phyloP scores from a whole-genome alignment of 2,888 invertebrate species.

The Caenorhabditis doughertyi region DNA sequence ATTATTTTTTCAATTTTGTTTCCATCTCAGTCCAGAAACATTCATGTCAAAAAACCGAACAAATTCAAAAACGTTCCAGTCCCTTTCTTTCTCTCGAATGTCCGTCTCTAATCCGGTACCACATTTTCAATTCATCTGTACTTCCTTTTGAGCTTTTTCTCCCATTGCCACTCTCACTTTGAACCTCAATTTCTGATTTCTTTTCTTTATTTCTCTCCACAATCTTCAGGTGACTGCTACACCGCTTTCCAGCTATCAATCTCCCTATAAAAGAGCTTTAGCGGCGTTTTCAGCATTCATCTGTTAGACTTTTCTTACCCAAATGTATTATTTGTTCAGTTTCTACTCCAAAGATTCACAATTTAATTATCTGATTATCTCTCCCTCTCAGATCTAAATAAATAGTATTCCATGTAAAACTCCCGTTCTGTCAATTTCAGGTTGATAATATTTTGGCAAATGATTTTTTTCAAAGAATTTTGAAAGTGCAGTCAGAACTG shows the following conservation, averaged over 20 bases:
- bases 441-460: no score
- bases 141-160: slow-evolving; percentile 16
- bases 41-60: slow-evolving; percentile 36
- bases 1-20: not conserved
- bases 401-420: slow-evolving; percentile 34
- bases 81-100: slow-evolving; percentile 22
- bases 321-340: slow-evolving; percentile 53
- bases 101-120: slow-evolving; percentile 40
- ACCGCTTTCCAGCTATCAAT: slow-evolving; percentile 37
- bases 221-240: slow-evolving; percentile 51
- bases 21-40: slow-evolving; percentile 24
- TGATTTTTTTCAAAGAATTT: no score
- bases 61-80: slow-evolving; percentile 26
- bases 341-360: not conserved
- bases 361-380: slow-evolving; percentile 3
- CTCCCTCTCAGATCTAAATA: slow-evolving; percentile 39
- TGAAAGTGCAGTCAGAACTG: no score
- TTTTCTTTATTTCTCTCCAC: not conserved
- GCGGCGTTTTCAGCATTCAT: slow-evolving; percentile 54
- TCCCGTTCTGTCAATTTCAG: not conserved
- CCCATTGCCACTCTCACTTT: slow-evolving; percentile 25
- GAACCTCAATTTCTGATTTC: slow-evolving; percentile 47
- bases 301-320: slow-evolving; percentile 51
- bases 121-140: not conserved
- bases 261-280: slow-evolving; percentile 15